A percentile compares a stretch with the other conserved stretches of the same genome.
Evolutionary conservation across 1,140 invertebrate genomes (phyloP).

Genomic region (Lasaia peninsularis): DNA sequence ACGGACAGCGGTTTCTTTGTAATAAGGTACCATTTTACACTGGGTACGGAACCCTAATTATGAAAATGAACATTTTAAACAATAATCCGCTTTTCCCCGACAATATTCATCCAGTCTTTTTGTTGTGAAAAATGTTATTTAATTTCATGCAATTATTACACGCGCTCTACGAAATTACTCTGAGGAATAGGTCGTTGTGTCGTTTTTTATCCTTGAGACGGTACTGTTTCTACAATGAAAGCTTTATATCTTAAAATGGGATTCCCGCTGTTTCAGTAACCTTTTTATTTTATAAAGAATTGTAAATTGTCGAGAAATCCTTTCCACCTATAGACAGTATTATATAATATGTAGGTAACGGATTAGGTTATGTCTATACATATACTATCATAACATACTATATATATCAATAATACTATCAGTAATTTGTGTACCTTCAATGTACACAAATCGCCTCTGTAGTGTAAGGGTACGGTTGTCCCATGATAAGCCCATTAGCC

Average conservation of each 20-base stretch:
- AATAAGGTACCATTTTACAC: no score
- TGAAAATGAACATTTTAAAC: conserved; percentile 56
- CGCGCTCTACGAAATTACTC: conserved; percentile 70
- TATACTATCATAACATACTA: no score
- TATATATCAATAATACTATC: no score
- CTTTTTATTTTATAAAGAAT: conserved; percentile 53
- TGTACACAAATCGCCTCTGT: no score
- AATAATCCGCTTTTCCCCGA: conserved; percentile 50
- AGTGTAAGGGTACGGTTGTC: no score
- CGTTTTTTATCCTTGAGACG: conserved; percentile 54
- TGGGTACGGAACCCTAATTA: no score
- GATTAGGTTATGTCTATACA: no score
- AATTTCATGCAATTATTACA: conserved; percentile 75
- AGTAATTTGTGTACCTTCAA: no score
- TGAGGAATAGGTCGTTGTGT: conserved; percentile 63
- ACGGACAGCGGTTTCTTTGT: no score
- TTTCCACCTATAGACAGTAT: conserved; percentile 27
- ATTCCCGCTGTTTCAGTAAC: conserved; percentile 65
- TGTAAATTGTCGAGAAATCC: conserved; percentile 42
- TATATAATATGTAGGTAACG: neutral
- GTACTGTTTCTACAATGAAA: conserved; percentile 62
- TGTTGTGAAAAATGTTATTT: conserved; percentile 75
- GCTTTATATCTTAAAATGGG: conserved; percentile 64
- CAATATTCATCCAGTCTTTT: conserved; percentile 65
- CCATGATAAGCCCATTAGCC: no score